Evolutionary conservation across 2,888 invertebrate species (phyloP), one percentile per base, ranked within the genome.

Genomic region (Ormia ochracea): DNA sequence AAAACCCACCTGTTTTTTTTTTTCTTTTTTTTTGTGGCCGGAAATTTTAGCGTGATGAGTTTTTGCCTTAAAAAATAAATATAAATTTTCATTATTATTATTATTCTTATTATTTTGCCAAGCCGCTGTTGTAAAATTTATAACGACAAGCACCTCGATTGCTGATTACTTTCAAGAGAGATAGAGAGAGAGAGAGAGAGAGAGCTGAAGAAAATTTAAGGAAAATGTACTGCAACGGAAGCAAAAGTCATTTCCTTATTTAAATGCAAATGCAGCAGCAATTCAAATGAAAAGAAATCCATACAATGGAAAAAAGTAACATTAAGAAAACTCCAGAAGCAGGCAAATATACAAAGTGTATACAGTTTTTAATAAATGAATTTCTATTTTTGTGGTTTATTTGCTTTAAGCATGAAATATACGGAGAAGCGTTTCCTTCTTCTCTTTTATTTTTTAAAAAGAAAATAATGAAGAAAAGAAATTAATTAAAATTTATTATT

Each of bases 181-280:
- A n/a, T n/a, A n/a, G n/a, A 50, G 21, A 38, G 38, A 48, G 17
- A 33, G 9, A 38, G 38, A 48, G 41, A 50, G 28, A 23, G 5
- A 1, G 43, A 45, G 5, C 17, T 3, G 43, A n/a, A n/a, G 14
- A 21, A 56, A 68, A 43, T 21, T 26, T 21, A 61, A 43, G 6
- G 14, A 50, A 78, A 45, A 45, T 65, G n/a, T 74, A n/a, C n/a
- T n/a, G 65, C 74, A 74, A 65, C 78, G 78, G 78, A 79, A 65
- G 78, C 58, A 65, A 78, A 78, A 78, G 73, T 74, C 63, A 74
- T 79, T 79, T 79, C 74, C 78, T 79, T 79, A 74, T 79, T 79
- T 69, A 50, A 70, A 74, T 69, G 10, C 36, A 61, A 26, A 23
- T 45, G 48, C 58, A 66, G 26, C 23, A 61, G 28, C 9, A 72